Conservation (phyloP, 2,888 invertebrate species). For the Yponomeuta plumbellus region DNA sequence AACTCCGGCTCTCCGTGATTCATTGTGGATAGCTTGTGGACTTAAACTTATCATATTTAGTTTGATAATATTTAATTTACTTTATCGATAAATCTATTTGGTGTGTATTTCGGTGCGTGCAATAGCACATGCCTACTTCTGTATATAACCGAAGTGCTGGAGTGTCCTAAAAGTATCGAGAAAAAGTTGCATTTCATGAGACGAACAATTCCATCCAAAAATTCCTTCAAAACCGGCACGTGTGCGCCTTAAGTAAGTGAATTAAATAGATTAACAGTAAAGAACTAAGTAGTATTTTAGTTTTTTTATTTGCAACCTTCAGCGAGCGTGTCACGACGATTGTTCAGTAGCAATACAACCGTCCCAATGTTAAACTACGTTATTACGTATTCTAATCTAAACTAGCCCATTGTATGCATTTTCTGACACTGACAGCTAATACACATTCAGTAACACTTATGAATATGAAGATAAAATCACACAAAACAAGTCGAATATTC, state of each 20-base stretch:
- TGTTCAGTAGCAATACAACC: slow-evolving; percentile 33
- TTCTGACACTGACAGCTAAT: slow-evolving; percentile 60
- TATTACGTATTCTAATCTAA: slow-evolving; percentile 54
- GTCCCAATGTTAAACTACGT: slow-evolving; percentile 39
- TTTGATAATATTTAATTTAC: slow-evolving; percentile 42
- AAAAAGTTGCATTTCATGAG: slow-evolving; percentile 42
- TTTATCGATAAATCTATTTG: slow-evolving; percentile 52
- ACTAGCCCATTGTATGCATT: slow-evolving; percentile 55
- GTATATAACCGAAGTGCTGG: slow-evolving; percentile 45
- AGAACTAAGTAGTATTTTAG: slow-evolving; percentile 26
- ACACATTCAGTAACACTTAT: slow-evolving; percentile 73
- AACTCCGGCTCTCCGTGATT: slow-evolving; percentile 32
- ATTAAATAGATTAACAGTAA: neutral
- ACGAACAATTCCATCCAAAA: slow-evolving; percentile 63
- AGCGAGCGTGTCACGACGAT: slow-evolving; percentile 54
- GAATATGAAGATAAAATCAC: slow-evolving; percentile 65
- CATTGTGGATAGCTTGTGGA: slow-evolving; percentile 57
- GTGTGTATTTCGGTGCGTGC: slow-evolving; percentile 70
- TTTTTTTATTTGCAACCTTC: slow-evolving; percentile 57
- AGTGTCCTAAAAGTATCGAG: slow-evolving; percentile 38
- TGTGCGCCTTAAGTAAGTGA: neutral
- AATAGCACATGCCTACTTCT: slow-evolving; percentile 71
- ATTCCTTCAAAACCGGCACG: slow-evolving; percentile 44
- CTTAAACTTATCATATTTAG: slow-evolving; percentile 46
- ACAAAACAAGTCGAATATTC: slow-evolving; percentile 57